phyloP scores from a whole-genome alignment of 2,888 invertebrate genomes.

The Athalia rosae region DNA sequence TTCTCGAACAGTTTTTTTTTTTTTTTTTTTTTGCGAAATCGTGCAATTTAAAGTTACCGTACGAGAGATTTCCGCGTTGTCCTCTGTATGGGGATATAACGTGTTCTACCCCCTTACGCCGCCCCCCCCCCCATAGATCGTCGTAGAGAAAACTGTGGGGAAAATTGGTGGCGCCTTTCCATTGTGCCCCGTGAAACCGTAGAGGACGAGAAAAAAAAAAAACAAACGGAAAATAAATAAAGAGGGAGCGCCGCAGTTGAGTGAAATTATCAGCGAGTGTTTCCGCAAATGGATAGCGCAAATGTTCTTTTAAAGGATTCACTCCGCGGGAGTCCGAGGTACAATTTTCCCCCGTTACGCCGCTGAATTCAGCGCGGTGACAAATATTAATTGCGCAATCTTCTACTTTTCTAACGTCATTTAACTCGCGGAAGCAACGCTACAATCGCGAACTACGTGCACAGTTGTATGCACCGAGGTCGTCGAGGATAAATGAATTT shows the following conservation, averaged over 20 bases:
- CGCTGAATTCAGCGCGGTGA: no score
- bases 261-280: slow-evolving; percentile 20
- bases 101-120: slow-evolving; percentile 15
- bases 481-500: neutral
- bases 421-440: no score
- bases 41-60: slow-evolving; percentile 12
- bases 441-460: no score
- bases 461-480: no score
- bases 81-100: neutral
- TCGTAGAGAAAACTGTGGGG: slow-evolving; percentile 3
- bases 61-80: neutral
- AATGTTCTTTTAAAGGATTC: no score
- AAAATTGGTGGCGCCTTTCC: neutral
- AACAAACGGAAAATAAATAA: neutral
- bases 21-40: slow-evolving; percentile 3
- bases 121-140: slow-evolving; percentile 14
- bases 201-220: neutral
- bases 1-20: neutral
- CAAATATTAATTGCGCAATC: no score
- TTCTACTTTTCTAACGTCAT: no score
- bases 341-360: neutral
- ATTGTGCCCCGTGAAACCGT: slow-evolving; percentile 15
- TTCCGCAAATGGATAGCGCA: no score
- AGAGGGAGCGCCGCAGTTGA: neutral
- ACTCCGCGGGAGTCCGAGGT: neutral